phyloP scores from a whole-genome alignment of 2,797 vertebrate genomes.

The Rhodeus uyekii region DNA sequence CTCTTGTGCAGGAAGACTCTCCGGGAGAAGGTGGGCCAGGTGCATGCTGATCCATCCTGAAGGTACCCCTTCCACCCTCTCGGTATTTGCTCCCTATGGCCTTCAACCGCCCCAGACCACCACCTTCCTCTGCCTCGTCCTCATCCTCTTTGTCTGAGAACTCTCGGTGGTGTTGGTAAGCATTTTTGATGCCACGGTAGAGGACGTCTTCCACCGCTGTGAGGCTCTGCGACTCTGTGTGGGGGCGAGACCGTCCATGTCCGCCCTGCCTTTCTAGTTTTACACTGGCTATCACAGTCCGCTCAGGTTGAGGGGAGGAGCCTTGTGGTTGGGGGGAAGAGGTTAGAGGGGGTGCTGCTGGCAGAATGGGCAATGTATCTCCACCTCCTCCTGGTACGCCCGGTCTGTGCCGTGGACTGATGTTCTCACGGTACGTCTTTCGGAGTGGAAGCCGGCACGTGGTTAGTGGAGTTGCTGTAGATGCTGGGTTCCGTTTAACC shows the following conservation, averaged over 20 bases:
- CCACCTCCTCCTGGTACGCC: conserved; percentile 73
- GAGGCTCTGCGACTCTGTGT: conserved; percentile 67
- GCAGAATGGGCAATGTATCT: conserved; percentile 65
- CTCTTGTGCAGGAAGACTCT: conserved; percentile 77
- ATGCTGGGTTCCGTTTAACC: conserved; percentile 68
- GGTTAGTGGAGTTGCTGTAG: conserved; percentile 67
- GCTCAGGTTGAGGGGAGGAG: conserved; percentile 66
- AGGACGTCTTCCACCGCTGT: conserved; percentile 85
- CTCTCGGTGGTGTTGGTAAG: conserved; percentile 68
- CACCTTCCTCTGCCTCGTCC: conserved; percentile 42
- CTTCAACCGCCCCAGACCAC: conserved; percentile 54
- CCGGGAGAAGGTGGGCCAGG: conserved; percentile 74
- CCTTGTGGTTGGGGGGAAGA: conserved; percentile 64
- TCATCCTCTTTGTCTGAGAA: conserved; percentile 59
- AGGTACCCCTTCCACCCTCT: conserved; percentile 70
- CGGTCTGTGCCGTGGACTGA: conserved; percentile 78
- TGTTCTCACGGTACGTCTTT: conserved; percentile 89
- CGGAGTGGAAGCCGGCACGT: conserved; percentile 88
- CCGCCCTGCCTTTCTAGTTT: conserved; percentile 76
- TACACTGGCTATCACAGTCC: conserved; percentile 81
- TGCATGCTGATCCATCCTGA: conserved; percentile 79
- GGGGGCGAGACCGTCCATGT: conserved; percentile 60
- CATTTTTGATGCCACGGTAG: conserved; percentile 80
- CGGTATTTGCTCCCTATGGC: conserved; percentile 70
- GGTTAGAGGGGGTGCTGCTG: conserved; percentile 49